Evolutionary conservation across 2,888 invertebrate species (phyloP), one percentile per base, ranked within the genome.

Genomic region (Apamea crenata): DNA sequence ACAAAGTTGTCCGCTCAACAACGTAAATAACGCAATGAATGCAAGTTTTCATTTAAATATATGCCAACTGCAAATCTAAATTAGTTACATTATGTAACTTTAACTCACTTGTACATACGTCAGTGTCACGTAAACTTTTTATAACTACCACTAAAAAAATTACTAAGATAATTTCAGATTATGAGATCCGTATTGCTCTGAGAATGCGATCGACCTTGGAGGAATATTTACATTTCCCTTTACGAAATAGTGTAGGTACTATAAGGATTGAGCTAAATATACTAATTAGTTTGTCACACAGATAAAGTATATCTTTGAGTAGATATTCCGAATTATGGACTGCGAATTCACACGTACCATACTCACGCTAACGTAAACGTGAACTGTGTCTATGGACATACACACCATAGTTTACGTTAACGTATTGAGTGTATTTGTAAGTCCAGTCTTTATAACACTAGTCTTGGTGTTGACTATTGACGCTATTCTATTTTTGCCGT

Each of bases 251-350:
- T 76, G 75, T 59, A 7, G 59, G 75, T 59, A 7, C 53, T 76
- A n/a, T 59, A 75, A 29, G 85, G 68, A 83, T 67, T 72, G n/a
- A 63, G 56, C 72, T 86, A 78, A 77, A 66, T 77, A 53, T 78
- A 56, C 86, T 77, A 79, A 86, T 74, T 71, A 32, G 40, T 67
- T 53, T 44, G 50, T 32, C 25, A 76, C 14, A 77, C 74, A 50
- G 65, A 44, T 78, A 79, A 50, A 59, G 56, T 53, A 44, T 2
- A 66, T 78, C 53, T 59, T 65, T n/a, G 74, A 71, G 78, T 67
- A 56, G 6, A 61, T 44, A n/a, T 29, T 8, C 10, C 10, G 14
- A 56, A 61, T 65, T 77, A 63, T 75, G 40, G 53, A 32, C 29
- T 36, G 61, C 25, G 12, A 44, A 36, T 40, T 71, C n/a, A 36